Conservation (phyloP, 2,113 vertebrate species). For the Cercocebus atys region DNA sequence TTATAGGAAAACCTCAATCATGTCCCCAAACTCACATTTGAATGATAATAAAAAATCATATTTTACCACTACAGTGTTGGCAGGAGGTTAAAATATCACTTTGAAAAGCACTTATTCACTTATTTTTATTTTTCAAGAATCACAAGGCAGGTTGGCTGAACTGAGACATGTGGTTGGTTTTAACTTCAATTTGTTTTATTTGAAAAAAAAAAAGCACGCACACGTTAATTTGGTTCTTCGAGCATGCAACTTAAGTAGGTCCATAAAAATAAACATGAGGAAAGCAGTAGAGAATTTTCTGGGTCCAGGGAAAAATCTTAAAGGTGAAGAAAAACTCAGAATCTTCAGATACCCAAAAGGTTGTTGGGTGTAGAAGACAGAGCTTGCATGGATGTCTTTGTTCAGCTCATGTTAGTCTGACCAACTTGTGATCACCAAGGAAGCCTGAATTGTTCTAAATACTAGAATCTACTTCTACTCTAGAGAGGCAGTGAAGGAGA, state of each 20-base stretch:
- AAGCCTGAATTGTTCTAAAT: background rate
- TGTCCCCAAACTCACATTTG: constrained; percentile 80
- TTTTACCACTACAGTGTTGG: constrained; percentile 79
- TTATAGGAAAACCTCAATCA: constrained; percentile 81
- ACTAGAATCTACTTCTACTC: accelerated
- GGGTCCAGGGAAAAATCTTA: background rate
- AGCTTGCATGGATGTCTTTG: accelerated
- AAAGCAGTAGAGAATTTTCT: background rate
- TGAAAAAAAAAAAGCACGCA: constrained; percentile 44
- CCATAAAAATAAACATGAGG: constrained; percentile 71
- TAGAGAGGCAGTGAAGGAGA: accelerated
- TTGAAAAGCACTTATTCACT: constrained; percentile 81
- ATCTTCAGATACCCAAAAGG: background rate
- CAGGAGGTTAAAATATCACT: constrained; percentile 82
- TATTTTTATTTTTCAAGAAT: constrained; percentile 82
- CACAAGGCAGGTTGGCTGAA: constrained; percentile 63
- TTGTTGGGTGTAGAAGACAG: background rate
- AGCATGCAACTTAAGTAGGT: constrained; percentile 63
- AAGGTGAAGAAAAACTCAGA: background rate
- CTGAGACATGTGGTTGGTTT: constrained; percentile 76
- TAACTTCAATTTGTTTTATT: constrained; percentile 82
- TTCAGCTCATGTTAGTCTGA: accelerated
- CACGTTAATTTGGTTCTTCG: constrained; percentile 66
- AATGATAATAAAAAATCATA: constrained; percentile 82
- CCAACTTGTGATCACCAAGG: accelerated